A percentile compares a stretch with the other conserved stretches of the same genome.
These are phyloP conservation scores for Datnioides undecimradiatus DNA, from an alignment of 2,113 vertebrate genomes.

Conservation along the genomic window DNA sequence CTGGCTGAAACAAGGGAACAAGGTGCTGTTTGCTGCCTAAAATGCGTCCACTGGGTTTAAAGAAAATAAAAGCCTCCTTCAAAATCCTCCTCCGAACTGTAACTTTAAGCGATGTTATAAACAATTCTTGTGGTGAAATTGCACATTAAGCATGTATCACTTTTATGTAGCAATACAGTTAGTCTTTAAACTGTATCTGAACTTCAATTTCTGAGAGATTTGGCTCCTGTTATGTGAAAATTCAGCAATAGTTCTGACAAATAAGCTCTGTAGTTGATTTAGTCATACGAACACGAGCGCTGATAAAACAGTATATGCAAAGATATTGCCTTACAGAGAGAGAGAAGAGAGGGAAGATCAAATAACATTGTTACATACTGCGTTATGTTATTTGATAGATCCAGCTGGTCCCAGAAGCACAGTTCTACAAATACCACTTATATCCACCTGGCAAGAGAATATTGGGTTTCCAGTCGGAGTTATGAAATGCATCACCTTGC, in stretches of 20 bases:
- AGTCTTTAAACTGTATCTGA: constrained; percentile 8
- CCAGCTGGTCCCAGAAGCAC: constrained; percentile 60
- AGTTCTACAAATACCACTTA: constrained; percentile 74
- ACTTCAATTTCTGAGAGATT: constrained; percentile 28
- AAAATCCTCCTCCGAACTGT: background rate
- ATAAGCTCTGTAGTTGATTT: constrained; percentile 51
- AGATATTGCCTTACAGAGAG: constrained; percentile 64
- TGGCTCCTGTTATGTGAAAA: constrained; percentile 22
- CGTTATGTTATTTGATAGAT: constrained; percentile 74
- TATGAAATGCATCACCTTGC: constrained; percentile 75
- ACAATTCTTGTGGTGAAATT: background rate
- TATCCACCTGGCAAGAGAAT: constrained; percentile 72
- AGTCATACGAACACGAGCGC: constrained; percentile 36
- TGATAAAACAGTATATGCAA: constrained; percentile 67
- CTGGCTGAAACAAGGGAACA: background rate
- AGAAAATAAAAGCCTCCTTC: background rate
- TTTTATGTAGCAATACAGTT: background rate
- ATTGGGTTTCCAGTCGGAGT: constrained; percentile 71
- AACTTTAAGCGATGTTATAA: background rate
- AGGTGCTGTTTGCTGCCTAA: background rate
- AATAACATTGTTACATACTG: constrained; percentile 74
- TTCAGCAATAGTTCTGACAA: constrained; percentile 15
- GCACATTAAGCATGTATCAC: background rate
- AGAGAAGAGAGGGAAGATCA: constrained; percentile 59
- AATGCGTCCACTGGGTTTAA: background rate